Evolutionary conservation across 2,888 invertebrate species (phyloP).

Genomic region (Antheraea yamamai): DNA sequence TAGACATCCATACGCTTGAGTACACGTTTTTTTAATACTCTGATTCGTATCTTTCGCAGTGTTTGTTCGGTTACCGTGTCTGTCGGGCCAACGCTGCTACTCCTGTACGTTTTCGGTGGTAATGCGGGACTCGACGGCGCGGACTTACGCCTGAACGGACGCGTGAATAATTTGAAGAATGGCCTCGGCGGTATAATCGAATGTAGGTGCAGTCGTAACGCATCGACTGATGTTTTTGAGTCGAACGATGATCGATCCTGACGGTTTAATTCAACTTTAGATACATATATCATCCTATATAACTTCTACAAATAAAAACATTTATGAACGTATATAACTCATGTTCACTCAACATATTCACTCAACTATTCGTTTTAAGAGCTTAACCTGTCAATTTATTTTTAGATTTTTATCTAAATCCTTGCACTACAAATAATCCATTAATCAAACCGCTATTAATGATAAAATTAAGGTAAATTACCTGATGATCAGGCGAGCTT

Average conservation of each 20-base stretch:
- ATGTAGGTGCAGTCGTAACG: constrained; percentile 80
- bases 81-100: constrained; percentile 77
- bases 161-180: constrained; percentile 84
- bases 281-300: neutral
- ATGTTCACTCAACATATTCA: no score
- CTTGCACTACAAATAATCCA: neutral
- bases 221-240: constrained; percentile 75
- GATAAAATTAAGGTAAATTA: constrained; percentile 42
- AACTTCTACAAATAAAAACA: neutral
- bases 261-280: constrained; percentile 41
- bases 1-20: constrained; percentile 73
- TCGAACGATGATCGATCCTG: constrained; percentile 81
- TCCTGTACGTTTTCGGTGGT: constrained; percentile 78
- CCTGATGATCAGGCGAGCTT: constrained; percentile 85
- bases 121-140: constrained; percentile 84
- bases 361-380: neutral
- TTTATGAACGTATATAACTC: neutral
- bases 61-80: constrained; percentile 72
- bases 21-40: constrained; percentile 65
- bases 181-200: constrained; percentile 80
- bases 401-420: neutral
- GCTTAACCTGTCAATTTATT: constrained; percentile 18
- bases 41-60: constrained; percentile 62
- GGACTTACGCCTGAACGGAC: constrained; percentile 87
- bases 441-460: neutral